These are phyloP conservation scores for Mallotus villosus DNA, from an alignment of 2,797 vertebrate species.

Conservation along the genomic window DNA sequence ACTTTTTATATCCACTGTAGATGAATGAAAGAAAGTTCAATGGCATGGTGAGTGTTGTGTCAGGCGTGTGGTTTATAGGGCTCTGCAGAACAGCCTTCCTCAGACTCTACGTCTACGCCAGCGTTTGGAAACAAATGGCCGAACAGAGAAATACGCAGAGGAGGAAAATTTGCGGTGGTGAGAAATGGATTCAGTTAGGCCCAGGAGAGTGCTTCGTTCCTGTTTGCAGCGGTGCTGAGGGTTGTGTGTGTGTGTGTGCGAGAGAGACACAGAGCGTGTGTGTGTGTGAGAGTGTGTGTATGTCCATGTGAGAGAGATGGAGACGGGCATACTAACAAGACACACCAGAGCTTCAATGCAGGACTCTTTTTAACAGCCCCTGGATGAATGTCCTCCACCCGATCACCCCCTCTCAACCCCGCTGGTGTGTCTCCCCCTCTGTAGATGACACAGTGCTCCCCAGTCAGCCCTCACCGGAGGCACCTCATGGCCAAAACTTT, in stretches of 20 bases:
- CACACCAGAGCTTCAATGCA: constrained; percentile 69
- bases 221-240: constrained; percentile 22
- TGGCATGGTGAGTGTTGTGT: constrained; percentile 65
- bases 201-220: constrained; percentile 75
- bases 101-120: constrained; percentile 64
- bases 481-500: constrained; percentile 63
- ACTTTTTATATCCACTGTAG: too few species aligned
- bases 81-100: constrained; percentile 62
- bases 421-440: constrained; percentile 31
- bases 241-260: too few species aligned
- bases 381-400: constrained; percentile 66
- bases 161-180: constrained; percentile 72
- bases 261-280: too few species aligned
- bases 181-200: constrained; percentile 78
- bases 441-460: constrained; percentile 72
- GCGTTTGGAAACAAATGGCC: constrained; percentile 74
- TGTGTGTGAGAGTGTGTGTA: neutral
- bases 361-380: constrained; percentile 69
- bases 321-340: constrained; percentile 70
- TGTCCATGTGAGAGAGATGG: constrained; percentile 8
- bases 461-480: constrained; percentile 56
- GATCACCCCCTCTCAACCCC: constrained; percentile 39
- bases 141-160: constrained; percentile 48
- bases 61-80: constrained; percentile 64
- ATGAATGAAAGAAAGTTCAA: constrained; percentile 74